Conservation (phyloP, 2,888 invertebrate species). For the Ametastegia equiseti region DNA sequence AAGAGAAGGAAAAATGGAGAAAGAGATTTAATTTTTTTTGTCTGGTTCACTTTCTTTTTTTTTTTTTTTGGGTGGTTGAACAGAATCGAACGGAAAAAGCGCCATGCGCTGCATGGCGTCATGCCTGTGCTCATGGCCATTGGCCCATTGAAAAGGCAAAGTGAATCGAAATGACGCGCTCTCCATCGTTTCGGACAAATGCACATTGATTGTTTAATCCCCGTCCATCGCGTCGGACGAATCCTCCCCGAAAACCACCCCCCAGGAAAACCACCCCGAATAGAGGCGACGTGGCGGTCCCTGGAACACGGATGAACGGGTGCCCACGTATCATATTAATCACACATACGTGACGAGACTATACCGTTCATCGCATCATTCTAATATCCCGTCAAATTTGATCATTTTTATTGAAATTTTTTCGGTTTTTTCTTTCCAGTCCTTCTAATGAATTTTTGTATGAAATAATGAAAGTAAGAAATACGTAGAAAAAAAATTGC, state of each 20-base stretch:
- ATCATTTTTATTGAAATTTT: no score
- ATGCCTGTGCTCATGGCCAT: background rate
- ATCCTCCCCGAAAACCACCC: no score
- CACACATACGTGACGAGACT: background rate
- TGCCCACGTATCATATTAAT: background rate
- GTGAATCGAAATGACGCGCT: conserved; percentile 38
- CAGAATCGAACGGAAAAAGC: background rate
- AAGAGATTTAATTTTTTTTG: background rate
- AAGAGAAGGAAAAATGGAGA: background rate
- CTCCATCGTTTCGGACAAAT: conserved; percentile 35
- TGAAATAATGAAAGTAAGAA: no score
- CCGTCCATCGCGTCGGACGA: background rate
- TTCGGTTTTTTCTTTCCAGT: no score
- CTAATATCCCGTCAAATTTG: no score
- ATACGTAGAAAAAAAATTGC: no score
- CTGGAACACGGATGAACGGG: background rate
- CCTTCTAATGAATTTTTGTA: no score
- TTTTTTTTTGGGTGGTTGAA: background rate
- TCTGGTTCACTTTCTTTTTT: background rate
- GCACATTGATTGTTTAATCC: conserved; percentile 42
- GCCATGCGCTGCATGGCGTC: background rate
- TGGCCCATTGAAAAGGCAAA: conserved; percentile 16
- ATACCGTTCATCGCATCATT: no score
- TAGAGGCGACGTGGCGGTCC: no score
- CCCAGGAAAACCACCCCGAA: no score